A percentile compares a stretch with the other conserved stretches of the same genome.
Conservation (phyloP, 2,797 vertebrate species). For the Acrossocheilus fasciatus region DNA sequence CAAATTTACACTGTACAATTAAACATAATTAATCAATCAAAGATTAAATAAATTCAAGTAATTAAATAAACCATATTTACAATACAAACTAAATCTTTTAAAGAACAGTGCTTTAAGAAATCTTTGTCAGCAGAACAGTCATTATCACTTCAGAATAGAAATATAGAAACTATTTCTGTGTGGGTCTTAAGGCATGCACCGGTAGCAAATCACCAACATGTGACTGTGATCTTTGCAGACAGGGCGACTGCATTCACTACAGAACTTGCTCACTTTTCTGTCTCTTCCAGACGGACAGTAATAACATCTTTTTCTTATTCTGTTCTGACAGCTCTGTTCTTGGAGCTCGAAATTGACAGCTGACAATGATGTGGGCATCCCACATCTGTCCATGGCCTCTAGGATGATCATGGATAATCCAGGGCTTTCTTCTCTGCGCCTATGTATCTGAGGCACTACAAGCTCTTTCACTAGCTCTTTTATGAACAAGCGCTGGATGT, state of each 20-base stretch:
- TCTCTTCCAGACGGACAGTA: conserved; percentile 4
- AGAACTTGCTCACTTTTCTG: conserved; percentile 9
- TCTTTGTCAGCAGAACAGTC: neutral
- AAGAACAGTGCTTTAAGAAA: neutral
- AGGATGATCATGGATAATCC: conserved; percentile 6
- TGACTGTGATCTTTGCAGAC: conserved; percentile 10
- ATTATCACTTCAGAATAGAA: neutral
- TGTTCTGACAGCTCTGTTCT: conserved; percentile 1
- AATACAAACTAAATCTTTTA: neutral
- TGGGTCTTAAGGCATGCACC: neutral
- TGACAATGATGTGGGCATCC: neutral
- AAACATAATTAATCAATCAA: neutral
- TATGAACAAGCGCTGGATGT: conserved; percentile 2
- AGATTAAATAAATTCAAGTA: neutral
- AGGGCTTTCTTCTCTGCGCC: neutral
- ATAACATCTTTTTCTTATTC: conserved; percentile 13
- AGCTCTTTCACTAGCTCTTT: conserved; percentile 26
- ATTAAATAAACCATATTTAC: neutral
- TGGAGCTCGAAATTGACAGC: neutral
- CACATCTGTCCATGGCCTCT: conserved; percentile 11
- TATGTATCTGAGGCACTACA: conserved; percentile 8
- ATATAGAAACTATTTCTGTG: neutral
- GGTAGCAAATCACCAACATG: neutral
- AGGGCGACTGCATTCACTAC: conserved; percentile 21
- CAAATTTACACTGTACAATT: neutral